Base-by-base conservation (phyloP, 2,888 invertebrate genomes). In the Bombylius discolor region DNA sequence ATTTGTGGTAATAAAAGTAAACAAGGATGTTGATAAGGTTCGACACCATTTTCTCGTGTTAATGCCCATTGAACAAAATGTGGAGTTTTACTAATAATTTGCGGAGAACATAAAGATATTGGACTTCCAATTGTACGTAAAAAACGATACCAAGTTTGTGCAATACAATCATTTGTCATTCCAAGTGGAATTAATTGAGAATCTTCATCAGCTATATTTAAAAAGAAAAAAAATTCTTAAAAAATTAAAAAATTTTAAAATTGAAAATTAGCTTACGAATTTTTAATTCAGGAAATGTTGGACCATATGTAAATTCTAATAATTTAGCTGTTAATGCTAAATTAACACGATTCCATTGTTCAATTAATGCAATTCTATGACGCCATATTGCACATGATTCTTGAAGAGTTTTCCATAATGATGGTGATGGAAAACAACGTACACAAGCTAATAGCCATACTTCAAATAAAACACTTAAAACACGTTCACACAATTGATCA, bases 131-230 rank as follows among this genome's bases (percentile, higher is more conserved):
- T 85, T 46, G 92, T 90, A 68, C 96, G 92, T 58, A 97, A 77
- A 67, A 97, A 87, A 58, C 97, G 82, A 75, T 93, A 97, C 97
- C 97, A 97, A 65, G 89, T 87, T 77, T 98, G 97, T 57, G 91
- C 88, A 46, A 96, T 84, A 59, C 92, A 91, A 69, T 94, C 91
- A 59, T 89, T 84, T 48, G 84, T 81, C 89, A 96, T 95, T 52
- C 85, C 86, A 1, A 78, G 70, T 4, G 94, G 91, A 57, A 95
- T 87, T 49, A 95, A 73, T 64, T 82, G 83, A 5, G 79, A 79
- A 69, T 95, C 94, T 65, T 95, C 94, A 61, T 93, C 93, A 61
- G 83, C 92, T 91, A 66, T 49, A 63, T 33, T 39, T 8, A 50
- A 32, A 31, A 44, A 49, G 14, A 42, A 31, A 46, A 32, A 46